phyloP scores from a whole-genome alignment of 2,888 invertebrate species.

The Ormyrus nitidulus region DNA sequence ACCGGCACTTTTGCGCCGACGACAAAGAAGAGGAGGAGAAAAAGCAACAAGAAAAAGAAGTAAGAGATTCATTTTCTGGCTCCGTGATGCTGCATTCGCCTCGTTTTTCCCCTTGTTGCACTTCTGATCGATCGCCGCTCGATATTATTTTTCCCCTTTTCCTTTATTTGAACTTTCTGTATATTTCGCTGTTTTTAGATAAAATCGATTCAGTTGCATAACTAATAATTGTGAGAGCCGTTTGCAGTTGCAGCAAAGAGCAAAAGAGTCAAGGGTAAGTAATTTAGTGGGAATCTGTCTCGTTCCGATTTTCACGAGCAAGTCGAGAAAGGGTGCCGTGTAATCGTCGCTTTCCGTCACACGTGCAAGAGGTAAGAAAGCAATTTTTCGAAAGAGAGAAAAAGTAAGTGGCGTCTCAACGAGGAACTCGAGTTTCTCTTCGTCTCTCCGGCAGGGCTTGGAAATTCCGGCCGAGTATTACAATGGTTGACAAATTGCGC shows the following conservation, averaged over 20 bases:
- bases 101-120: neutral
- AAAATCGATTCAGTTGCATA: no score
- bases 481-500: no score
- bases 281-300: constrained; percentile 11
- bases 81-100: constrained; percentile 30
- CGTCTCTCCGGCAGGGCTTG: no score
- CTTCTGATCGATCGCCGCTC: constrained; percentile 10
- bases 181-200: no score
- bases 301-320: constrained; percentile 35
- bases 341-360: neutral
- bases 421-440: neutral
- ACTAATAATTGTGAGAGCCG: no score
- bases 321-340: neutral
- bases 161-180: neutral
- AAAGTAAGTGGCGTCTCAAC: constrained; percentile 8
- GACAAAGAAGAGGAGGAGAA: neutral
- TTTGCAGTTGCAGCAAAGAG: neutral
- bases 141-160: constrained; percentile 23
- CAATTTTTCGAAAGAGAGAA: neutral
- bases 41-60: constrained; percentile 10
- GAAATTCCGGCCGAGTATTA: no score
- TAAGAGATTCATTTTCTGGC: constrained; percentile 38
- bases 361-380: neutral
- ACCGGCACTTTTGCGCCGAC: no score
- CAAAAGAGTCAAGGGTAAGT: constrained; percentile 1